Evolutionary conservation across 2,888 invertebrate genomes (phyloP).

Genomic region (Agrenia bidenticulata): DNA sequence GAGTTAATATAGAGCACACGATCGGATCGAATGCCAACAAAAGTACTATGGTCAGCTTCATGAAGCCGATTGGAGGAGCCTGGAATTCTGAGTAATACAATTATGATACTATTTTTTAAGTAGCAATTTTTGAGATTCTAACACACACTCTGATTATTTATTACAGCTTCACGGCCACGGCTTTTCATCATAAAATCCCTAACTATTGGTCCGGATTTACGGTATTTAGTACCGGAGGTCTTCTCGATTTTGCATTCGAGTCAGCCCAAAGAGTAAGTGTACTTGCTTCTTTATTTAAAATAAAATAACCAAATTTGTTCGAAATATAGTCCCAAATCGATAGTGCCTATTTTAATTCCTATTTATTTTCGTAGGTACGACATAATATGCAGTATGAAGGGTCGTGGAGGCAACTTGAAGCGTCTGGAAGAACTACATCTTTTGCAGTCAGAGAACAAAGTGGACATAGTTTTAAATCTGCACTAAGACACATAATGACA

Average conservation of each 20-base stretch:
- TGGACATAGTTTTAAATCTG: conserved; percentile 86
- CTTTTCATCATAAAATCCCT: conserved; percentile 73
- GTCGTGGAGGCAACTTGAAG: conserved; percentile 73
- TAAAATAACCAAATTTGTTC: conserved; percentile 6
- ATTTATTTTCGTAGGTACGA: conserved; percentile 65
- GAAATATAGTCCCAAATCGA: not conserved
- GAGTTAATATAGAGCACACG: conserved; percentile 76
- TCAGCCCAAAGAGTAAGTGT: conserved; percentile 62
- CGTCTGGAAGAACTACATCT: conserved; percentile 71
- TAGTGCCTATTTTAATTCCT: not conserved
- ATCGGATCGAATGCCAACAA: conserved; percentile 79
- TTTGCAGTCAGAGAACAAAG: conserved; percentile 85
- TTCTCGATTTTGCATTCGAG: conserved; percentile 73
- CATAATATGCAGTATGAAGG: conserved; percentile 89
- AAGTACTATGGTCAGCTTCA: conserved; percentile 75
- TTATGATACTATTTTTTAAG: too few relatives aligned
- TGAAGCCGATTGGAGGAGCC: conserved; percentile 77
- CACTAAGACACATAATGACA: conserved; percentile 75
- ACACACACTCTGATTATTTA: not conserved
- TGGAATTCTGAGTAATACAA: conserved; percentile 46
- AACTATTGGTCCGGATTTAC: conserved; percentile 80
- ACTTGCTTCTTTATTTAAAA: too few relatives aligned
- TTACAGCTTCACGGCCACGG: conserved; percentile 56
- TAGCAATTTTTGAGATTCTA: not conserved
- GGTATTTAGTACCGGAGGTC: conserved; percentile 73